Evolutionary conservation across 2,113 vertebrate genomes (phyloP).

Genomic region (Orientallactaga bullata): DNA sequence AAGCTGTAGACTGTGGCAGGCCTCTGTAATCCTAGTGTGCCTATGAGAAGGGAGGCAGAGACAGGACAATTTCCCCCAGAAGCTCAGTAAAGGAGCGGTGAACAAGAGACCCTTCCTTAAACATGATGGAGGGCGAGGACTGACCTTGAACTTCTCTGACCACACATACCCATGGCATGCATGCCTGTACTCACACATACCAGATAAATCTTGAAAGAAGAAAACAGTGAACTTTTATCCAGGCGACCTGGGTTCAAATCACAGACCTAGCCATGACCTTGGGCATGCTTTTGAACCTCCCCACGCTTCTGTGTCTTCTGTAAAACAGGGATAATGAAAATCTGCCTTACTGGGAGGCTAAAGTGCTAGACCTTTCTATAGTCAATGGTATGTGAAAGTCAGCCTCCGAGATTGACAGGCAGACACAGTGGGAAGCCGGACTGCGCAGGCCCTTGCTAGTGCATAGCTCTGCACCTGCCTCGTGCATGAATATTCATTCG

Average conservation of each 20-base stretch:
- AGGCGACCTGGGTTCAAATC: constrained; percentile 5
- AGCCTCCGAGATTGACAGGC: not conserved
- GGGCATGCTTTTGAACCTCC: not conserved
- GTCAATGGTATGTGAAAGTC: not conserved
- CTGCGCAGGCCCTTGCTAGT: not conserved
- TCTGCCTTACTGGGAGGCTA: not conserved
- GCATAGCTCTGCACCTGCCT: not conserved
- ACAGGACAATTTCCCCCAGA: no score
- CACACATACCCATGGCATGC: no score
- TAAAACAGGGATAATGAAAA: not conserved
- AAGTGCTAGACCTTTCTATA: not conserved
- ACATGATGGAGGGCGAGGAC: no score
- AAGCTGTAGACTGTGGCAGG: no score
- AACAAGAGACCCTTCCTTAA: no score
- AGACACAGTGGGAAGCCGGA: not conserved
- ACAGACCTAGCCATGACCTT: not conserved
- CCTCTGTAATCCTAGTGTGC: no score
- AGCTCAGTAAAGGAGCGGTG: no score
- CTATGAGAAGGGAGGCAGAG: no score
- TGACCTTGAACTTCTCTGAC: no score
- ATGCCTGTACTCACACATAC: no score
- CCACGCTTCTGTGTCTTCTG: not conserved
- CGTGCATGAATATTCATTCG: not conserved
- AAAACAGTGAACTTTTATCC: not conserved
- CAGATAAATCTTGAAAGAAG: no score